Conservation (phyloP, 1,140 invertebrate species). For the Drosophila tropicalis region DNA sequence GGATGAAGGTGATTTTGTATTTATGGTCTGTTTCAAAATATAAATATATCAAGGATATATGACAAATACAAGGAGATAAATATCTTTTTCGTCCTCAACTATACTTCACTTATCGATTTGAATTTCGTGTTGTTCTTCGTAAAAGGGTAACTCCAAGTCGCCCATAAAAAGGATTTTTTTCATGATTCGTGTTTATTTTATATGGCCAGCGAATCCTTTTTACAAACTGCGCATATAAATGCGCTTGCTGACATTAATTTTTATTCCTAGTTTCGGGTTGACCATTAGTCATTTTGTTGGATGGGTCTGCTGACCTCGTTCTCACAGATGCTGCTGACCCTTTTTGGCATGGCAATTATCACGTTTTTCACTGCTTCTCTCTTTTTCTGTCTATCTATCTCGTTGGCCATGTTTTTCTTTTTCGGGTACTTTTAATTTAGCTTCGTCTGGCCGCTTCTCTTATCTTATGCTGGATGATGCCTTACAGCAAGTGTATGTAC, state of each 20-base stretch:
- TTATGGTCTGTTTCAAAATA: too few relatives aligned
- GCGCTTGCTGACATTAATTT: slow-evolving; percentile 38
- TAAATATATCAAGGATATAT: too few relatives aligned
- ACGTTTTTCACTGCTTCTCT: slow-evolving; percentile 58
- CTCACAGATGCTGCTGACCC: slow-evolving; percentile 62
- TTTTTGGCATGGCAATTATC: slow-evolving; percentile 76
- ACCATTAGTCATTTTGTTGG: slow-evolving; percentile 71
- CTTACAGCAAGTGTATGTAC: slow-evolving; percentile 19
- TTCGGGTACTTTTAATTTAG: slow-evolving; percentile 49
- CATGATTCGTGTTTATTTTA: slow-evolving; percentile 56
- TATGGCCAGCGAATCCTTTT: slow-evolving; percentile 54
- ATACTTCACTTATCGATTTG: too few relatives aligned
- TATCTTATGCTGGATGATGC: slow-evolving; percentile 53
- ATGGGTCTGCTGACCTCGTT: slow-evolving; percentile 25
- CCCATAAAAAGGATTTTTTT: background rate
- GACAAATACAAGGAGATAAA: too few relatives aligned
- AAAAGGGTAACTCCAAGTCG: background rate
- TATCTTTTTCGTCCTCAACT: too few relatives aligned
- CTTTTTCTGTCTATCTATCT: slow-evolving; percentile 14
- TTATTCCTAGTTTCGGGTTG: slow-evolving; percentile 41
- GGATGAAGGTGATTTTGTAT: too few relatives aligned
- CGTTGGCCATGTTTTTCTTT: slow-evolving; percentile 18
- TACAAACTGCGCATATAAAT: slow-evolving; percentile 75
- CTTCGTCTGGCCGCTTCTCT: slow-evolving; percentile 40
- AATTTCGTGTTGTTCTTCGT: background rate